Evolutionary conservation across 2,797 vertebrate species (phyloP).

Genomic region (Vireo griseus): DNA sequence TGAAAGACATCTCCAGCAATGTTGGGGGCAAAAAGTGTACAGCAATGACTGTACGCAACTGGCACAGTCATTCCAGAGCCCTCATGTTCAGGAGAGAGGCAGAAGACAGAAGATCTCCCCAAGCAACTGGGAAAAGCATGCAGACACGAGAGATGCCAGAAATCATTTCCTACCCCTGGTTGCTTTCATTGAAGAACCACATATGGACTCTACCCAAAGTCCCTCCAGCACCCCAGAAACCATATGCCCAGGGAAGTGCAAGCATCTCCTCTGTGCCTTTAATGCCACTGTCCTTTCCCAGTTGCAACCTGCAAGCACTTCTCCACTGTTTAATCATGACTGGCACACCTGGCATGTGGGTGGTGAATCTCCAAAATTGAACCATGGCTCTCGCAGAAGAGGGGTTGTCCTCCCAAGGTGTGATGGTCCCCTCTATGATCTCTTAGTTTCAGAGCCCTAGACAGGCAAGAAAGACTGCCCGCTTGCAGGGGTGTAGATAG

Average conservation of each 20-base stretch:
- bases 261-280: neutral
- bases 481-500: neutral
- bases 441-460: neutral
- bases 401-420: neutral
- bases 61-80: neutral
- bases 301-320: neutral
- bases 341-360: neutral
- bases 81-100: neutral
- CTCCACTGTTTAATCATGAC: neutral
- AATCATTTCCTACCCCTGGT: neutral
- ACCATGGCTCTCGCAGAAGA: neutral
- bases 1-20: neutral
- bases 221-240: neutral
- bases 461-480: neutral
- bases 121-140: neutral
- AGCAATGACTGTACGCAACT: fast-evolving
- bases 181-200: neutral
- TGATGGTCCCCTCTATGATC: neutral
- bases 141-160: neutral
- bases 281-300: neutral
- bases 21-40: neutral
- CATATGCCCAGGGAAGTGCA: neutral
- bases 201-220: neutral
- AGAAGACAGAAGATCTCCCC: neutral
- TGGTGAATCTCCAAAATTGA: neutral